Evolutionary conservation across 2,797 vertebrate genomes (phyloP).

Genomic region (Malurus leucopterus): DNA sequence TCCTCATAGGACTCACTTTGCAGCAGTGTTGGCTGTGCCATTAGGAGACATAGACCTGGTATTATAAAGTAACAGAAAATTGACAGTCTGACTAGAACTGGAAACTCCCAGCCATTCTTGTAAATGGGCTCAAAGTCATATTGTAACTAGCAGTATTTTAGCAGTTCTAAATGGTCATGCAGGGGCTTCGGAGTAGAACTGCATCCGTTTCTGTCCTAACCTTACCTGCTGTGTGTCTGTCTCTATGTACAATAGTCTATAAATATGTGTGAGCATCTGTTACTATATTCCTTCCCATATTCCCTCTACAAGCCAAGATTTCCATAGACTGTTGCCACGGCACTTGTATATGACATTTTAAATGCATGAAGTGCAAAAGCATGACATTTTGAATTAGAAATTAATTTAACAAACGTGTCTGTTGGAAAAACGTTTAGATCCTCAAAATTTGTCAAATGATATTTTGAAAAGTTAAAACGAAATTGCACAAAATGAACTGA

Average conservation of each 20-base stretch:
- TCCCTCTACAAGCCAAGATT: slow-evolving; percentile 60
- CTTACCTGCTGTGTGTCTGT: slow-evolving; percentile 60
- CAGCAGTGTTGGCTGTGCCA: not conserved
- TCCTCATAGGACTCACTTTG: fast-evolving
- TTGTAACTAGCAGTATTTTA: not conserved
- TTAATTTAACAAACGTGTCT: slow-evolving; percentile 66
- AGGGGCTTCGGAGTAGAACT: not conserved
- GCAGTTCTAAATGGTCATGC: not conserved
- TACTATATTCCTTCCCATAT: slow-evolving; percentile 48
- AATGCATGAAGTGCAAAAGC: slow-evolving; percentile 65
- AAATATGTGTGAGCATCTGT: slow-evolving; percentile 66
- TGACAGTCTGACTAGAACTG: not conserved
- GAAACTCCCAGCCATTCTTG: not conserved
- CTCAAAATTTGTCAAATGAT: slow-evolving; percentile 59
- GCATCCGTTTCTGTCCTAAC: slow-evolving; percentile 24
- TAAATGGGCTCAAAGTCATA: not conserved
- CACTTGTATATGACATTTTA: slow-evolving; percentile 65
- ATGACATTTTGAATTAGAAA: slow-evolving; percentile 70
- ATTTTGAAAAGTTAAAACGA: slow-evolving; percentile 57
- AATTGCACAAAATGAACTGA: slow-evolving; percentile 29
- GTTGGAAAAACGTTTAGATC: slow-evolving; percentile 45
- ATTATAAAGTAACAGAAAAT: not conserved
- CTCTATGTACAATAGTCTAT: slow-evolving; percentile 61
- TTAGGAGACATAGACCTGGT: not conserved
- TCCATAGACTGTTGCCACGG: slow-evolving; percentile 60